These are phyloP conservation scores for Agapornis roseicollis DNA, from an alignment of 2,113 vertebrate species.

Conservation along the genomic window DNA sequence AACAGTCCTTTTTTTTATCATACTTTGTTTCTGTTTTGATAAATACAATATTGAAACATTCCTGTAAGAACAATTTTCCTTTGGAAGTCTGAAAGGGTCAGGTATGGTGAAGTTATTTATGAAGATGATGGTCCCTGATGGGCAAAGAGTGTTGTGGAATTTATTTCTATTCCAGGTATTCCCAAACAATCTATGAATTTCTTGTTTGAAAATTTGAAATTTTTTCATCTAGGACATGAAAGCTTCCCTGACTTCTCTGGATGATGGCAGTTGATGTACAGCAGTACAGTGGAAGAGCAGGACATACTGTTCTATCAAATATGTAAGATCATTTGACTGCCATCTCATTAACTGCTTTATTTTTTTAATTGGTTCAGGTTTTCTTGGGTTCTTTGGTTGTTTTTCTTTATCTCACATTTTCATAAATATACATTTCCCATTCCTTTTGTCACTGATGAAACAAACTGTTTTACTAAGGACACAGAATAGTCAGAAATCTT, in stretches of 20 bases:
- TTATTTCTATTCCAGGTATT: neutral
- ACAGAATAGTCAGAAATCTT: neutral
- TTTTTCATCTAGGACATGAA: neutral
- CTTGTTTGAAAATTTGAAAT: neutral
- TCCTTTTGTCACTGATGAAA: neutral
- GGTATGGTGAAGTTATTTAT: neutral
- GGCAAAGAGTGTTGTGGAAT: neutral
- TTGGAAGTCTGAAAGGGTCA: neutral
- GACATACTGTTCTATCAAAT: neutral
- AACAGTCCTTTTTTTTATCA: neutral
- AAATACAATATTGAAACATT: neutral
- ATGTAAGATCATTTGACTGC: neutral
- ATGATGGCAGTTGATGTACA: neutral
- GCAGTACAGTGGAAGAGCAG: neutral
- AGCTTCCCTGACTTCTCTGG: neutral
- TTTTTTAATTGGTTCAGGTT: neutral
- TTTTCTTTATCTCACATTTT: neutral
- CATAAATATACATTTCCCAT: neutral
- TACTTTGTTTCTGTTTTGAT: neutral
- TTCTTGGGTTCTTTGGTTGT: neutral
- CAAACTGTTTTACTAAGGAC: neutral
- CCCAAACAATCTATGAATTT: neutral
- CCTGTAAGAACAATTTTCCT: neutral
- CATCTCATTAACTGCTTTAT: neutral
- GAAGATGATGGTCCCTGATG: neutral